These are phyloP conservation scores for Glyphotaelius pellucidus DNA, from an alignment of 2,888 invertebrate species.

Conservation along the genomic window DNA sequence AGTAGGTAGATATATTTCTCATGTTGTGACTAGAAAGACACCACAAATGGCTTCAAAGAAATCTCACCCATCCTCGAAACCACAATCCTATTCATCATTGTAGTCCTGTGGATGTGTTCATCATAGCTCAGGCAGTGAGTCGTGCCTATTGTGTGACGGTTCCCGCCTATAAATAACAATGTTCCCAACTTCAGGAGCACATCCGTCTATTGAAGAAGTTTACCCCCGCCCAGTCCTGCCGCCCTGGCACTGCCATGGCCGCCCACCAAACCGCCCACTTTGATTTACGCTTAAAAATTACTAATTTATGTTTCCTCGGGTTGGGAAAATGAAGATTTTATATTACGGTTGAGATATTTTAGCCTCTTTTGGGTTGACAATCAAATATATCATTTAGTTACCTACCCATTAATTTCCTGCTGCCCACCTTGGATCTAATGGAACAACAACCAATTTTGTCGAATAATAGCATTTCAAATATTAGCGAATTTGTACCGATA, in stretches of 20 bases:
- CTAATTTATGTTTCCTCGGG: slow-evolving; percentile 45
- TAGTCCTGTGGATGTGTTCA: slow-evolving; percentile 7
- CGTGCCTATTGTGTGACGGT: slow-evolving; percentile 46
- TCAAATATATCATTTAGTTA: background rate
- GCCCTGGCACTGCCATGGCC: slow-evolving; percentile 31
- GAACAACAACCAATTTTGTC: background rate
- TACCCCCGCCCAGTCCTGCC: slow-evolving; percentile 26
- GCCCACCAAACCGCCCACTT: slow-evolving; percentile 30
- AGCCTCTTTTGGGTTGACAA: background rate
- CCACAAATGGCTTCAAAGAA: background rate
- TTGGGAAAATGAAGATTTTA: slow-evolving; percentile 18
- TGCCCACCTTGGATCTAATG: background rate
- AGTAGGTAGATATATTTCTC: background rate
- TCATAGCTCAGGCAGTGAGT: slow-evolving; percentile 8
- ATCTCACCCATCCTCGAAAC: background rate
- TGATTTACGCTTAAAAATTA: slow-evolving; percentile 48
- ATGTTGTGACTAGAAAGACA: background rate
- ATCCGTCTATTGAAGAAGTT: slow-evolving; percentile 36
- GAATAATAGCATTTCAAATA: background rate
- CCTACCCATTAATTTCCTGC: background rate
- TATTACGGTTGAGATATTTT: slow-evolving; percentile 3
- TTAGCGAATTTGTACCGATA: background rate
- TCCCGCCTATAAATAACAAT: slow-evolving; percentile 53
- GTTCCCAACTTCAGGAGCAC: slow-evolving; percentile 47
- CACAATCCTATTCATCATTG: background rate